phyloP scores from a whole-genome alignment of 2,113 vertebrate genomes.

The Corapipo altera region DNA sequence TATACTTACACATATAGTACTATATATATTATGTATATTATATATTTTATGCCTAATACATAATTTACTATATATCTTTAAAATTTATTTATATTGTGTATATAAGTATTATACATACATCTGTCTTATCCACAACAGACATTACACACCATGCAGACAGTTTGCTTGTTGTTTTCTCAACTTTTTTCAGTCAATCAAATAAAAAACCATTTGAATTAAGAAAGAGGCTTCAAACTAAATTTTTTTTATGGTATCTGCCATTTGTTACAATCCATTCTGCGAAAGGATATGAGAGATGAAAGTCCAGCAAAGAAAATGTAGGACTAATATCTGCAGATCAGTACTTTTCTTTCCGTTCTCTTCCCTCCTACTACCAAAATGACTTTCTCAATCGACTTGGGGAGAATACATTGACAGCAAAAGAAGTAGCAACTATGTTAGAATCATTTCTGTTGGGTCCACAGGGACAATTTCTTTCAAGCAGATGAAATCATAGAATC shows the following conservation, averaged over 20 bases:
- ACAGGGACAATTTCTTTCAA: not conserved
- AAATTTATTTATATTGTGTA: not conserved
- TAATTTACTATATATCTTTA: not conserved
- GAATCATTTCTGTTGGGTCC: not conserved
- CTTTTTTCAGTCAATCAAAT: not conserved
- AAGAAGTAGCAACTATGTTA: not conserved
- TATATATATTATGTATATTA: not conserved
- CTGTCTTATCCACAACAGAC: not conserved
- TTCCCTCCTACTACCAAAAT: not conserved
- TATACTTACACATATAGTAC: not conserved
- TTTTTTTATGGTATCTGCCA: not conserved
- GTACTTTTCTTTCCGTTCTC: not conserved
- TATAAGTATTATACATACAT: not conserved
- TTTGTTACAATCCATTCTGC: not conserved
- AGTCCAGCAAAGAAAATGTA: not conserved
- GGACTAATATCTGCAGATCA: not conserved
- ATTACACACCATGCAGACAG: not conserved
- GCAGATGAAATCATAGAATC: not conserved
- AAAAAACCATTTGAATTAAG: not conserved
- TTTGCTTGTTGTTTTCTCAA: not conserved
- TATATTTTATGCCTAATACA: not conserved
- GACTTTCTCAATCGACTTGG: not conserved
- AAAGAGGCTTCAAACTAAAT: not conserved
- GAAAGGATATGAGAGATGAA: not conserved
- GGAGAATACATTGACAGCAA: not conserved